Percentiles rank a stretch among this genome's conserved stretches.
Evolutionary conservation across 2,888 invertebrate genomes (phyloP).

Genomic region (Andricus curvator): DNA sequence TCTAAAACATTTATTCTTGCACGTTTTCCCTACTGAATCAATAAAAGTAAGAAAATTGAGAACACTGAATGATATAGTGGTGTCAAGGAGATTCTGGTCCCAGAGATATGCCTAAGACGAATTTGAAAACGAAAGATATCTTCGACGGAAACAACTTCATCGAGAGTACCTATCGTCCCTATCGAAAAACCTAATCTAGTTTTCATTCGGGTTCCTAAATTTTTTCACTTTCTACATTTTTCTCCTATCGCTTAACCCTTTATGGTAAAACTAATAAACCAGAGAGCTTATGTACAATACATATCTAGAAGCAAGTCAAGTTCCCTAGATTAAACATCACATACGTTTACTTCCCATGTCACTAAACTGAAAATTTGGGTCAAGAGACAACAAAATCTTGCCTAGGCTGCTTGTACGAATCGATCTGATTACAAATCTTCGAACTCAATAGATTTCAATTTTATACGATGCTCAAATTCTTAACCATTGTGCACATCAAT

Average conservation of each 20-base stretch:
- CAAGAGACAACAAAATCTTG: background rate
- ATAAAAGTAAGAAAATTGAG: constrained; percentile 27
- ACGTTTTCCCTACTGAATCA: background rate
- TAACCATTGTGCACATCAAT: background rate
- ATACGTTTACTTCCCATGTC: constrained; percentile 20
- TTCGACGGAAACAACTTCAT: constrained; percentile 11
- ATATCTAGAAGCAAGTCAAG: constrained; percentile 17
- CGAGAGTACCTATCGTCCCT: constrained; percentile 1
- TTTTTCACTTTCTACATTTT: constrained; percentile 24
- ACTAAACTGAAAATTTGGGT: background rate
- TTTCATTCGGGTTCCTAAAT: constrained; percentile 19
- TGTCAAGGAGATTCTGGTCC: constrained; percentile 32
- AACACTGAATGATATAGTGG: constrained; percentile 32
- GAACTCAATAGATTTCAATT: background rate
- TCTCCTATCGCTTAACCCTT: background rate
- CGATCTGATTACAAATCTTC: background rate
- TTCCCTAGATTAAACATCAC: constrained; percentile 14
- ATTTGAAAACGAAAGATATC: background rate
- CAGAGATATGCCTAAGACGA: constrained; percentile 30
- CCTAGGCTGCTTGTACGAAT: constrained; percentile 2
- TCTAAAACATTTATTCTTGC: constrained; percentile 25
- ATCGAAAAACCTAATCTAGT: constrained; percentile 1
- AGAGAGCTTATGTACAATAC: constrained; percentile 38
- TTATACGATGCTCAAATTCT: background rate
- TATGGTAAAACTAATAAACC: constrained; percentile 21